Conservation (phyloP, 2,888 invertebrate genomes). For the Troilus luridus region DNA sequence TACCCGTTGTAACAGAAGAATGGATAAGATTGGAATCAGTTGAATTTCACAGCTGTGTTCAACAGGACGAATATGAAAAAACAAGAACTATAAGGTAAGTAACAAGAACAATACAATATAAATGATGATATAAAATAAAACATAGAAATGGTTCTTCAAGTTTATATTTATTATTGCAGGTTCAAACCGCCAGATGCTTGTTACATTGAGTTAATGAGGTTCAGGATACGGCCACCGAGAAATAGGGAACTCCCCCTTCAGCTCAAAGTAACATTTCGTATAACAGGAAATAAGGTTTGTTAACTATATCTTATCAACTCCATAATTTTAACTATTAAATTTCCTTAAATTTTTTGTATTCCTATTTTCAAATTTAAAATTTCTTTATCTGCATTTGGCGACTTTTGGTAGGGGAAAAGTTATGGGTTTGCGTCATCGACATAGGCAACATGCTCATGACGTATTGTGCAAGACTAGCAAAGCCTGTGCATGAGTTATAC, state of each 20-base stretch:
- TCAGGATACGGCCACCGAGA: conserved; percentile 94
- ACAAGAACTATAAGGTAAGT: conserved; percentile 86
- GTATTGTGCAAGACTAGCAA: too few relatives aligned
- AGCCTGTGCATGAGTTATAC: too few relatives aligned
- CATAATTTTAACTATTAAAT: too few relatives aligned
- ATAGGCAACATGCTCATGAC: too few relatives aligned
- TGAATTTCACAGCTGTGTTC: conserved; percentile 95
- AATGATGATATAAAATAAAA: not conserved
- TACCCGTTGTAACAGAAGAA: conserved; percentile 98
- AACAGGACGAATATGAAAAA: conserved; percentile 89
- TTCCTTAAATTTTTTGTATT: too few relatives aligned
- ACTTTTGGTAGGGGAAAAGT: too few relatives aligned
- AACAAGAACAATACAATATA: not conserved
- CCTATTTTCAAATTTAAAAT: too few relatives aligned
- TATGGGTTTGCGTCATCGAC: too few relatives aligned
- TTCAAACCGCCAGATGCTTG: conserved; percentile 98
- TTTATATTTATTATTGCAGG: conserved; percentile 71
- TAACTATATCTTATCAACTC: not conserved
- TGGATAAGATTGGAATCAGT: conserved; percentile 97
- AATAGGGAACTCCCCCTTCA: conserved; percentile 97
- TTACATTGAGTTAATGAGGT: conserved; percentile 96
- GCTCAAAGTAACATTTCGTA: conserved; percentile 90
- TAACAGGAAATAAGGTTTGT: conserved; percentile 84
- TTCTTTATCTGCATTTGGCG: too few relatives aligned
- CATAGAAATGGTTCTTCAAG: not conserved